Evolutionary conservation across 2,113 vertebrate species (phyloP), one percentile per base, ranked within the genome.

Genomic region (Mus pahari): DNA sequence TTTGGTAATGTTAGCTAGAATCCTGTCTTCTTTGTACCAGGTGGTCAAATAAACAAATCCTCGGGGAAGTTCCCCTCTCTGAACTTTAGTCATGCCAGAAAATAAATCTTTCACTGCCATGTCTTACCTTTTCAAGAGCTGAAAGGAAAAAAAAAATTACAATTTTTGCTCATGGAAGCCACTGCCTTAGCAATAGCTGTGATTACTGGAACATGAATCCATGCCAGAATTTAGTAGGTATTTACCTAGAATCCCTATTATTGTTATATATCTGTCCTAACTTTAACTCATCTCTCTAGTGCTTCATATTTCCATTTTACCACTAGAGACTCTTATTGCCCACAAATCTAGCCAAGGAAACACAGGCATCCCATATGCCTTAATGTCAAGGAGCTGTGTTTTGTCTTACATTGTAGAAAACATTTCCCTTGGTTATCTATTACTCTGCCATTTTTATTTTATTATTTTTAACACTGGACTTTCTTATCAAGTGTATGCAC

Each of bases 1-100:
- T 94, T 12, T 10, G 88, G 50, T 5, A 24, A n/a, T 83, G 13
- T 33, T 66, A 87, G 39, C 91, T 77, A 48, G 53, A 89, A 94
- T 70, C 7, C 42, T 64, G 39, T 88, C 55, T 91, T 58, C 50
- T 94, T 95, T 93, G n/a, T 92, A 90, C 48, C 55, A 90, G 81
- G 95, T 96, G 92, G 68, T 83, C 73, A 96, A 95, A 96, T 97
- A 93, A 96, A 96, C 96, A 94, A 75, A 45, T n/a, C 62, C 11
- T 70, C 42, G 12, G 78, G 95, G 68, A 84, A 75, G 88, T 64
- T 95, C 58, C 78, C 55, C 86, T 90, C 60, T 96, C 86, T 83
- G 73, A 92, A 55, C 58, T 94, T 92, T 71, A 50, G 74, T 90
- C 78, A 94, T 78, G 39, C 1, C 2, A 68, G 77, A 71, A 96